Conservation (phyloP, 2,797 vertebrate genomes). For the Valencia hispanica region DNA sequence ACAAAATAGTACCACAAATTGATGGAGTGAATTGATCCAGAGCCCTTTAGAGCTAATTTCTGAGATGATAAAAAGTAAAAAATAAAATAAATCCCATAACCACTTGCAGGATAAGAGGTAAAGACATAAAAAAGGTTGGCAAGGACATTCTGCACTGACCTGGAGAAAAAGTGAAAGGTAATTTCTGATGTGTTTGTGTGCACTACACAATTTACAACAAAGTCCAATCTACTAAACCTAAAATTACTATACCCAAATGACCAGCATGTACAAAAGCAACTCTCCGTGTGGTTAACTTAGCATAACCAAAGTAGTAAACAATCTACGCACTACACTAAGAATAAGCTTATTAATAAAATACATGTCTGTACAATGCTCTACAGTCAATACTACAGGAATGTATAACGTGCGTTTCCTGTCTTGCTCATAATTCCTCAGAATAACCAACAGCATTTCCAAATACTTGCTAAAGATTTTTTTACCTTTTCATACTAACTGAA, state of each 20-base stretch:
- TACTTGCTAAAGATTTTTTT: neutral
- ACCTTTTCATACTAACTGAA: neutral
- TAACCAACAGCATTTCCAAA: neutral
- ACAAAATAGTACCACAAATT: neutral
- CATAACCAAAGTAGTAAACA: neutral
- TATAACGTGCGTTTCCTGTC: slow-evolving; percentile 1
- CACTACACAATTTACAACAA: neutral
- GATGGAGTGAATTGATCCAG: neutral
- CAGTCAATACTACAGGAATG: neutral
- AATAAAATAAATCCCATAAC: neutral
- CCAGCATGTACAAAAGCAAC: neutral
- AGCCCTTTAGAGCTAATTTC: neutral
- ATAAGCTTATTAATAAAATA: neutral
- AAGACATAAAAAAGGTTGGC: neutral
- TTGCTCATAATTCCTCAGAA: slow-evolving; percentile 4
- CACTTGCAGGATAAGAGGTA: neutral
- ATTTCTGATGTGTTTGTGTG: neutral
- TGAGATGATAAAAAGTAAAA: neutral
- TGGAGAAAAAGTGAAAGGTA: neutral
- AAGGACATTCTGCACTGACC: neutral
- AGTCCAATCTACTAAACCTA: neutral
- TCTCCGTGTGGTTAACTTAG: neutral
- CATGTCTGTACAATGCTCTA: neutral
- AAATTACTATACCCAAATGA: neutral
- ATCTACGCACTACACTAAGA: neutral